Percentiles rank a stretch among this genome's conserved stretches.
Conservation (phyloP, 2,888 invertebrate species). For the Idaea aversata region DNA sequence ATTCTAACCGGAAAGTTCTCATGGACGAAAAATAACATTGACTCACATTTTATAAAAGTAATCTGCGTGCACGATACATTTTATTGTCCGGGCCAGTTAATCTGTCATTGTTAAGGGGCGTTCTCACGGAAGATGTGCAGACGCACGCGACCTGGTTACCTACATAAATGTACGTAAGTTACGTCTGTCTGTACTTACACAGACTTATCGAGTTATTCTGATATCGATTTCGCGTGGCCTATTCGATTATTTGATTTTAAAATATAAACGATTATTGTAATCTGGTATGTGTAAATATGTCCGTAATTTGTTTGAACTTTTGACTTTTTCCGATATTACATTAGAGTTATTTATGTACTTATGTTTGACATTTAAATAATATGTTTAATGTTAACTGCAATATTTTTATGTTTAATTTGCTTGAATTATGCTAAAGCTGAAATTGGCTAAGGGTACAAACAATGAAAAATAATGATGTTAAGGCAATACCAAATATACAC, state of each 20-base stretch:
- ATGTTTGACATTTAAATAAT: background rate
- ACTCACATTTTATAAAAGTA: conserved; percentile 7
- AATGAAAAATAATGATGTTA: too few species aligned
- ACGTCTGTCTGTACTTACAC: conserved; percentile 38
- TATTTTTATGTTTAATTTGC: too few species aligned
- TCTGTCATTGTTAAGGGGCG: conserved; percentile 47
- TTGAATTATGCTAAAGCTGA: too few species aligned
- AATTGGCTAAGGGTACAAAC: too few species aligned
- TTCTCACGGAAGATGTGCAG: conserved; percentile 66
- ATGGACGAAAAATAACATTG: background rate
- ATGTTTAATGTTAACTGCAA: too few species aligned
- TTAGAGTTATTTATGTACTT: background rate
- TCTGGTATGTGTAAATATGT: background rate
- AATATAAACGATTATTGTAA: background rate
- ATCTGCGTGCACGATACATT: conserved; percentile 28
- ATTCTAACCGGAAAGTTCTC: too few species aligned
- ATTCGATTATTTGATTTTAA: background rate
- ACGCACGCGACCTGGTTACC: conserved; percentile 55
- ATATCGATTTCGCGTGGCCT: conserved; percentile 1
- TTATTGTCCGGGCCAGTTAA: conserved; percentile 36
- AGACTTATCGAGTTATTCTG: conserved; percentile 25
- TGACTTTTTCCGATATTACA: background rate
- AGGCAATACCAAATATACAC: too few species aligned
- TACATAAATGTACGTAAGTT: conserved; percentile 40
- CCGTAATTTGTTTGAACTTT: background rate